Evolutionary conservation across 2,888 invertebrate genomes (phyloP).

Genomic region (Andricus curvator): DNA sequence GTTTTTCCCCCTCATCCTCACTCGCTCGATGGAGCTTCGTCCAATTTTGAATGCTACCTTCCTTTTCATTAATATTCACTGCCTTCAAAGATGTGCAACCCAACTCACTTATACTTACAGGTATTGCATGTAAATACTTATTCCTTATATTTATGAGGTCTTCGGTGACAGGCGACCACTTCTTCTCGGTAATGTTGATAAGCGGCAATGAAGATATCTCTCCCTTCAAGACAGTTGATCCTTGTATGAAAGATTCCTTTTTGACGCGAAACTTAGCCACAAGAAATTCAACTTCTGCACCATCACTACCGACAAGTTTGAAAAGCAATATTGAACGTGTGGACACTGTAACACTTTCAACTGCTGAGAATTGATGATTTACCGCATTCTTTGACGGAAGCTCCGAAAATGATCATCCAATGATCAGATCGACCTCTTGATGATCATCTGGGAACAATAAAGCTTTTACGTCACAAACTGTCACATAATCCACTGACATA

Average conservation of each 20-base stretch:
- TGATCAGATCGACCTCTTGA: neutral
- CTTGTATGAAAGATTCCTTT: neutral
- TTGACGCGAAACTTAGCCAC: neutral
- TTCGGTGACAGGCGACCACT: neutral
- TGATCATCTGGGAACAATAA: neutral
- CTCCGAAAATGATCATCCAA: neutral
- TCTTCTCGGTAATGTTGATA: neutral
- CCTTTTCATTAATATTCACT: neutral
- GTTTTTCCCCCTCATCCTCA: neutral
- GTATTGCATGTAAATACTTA: neutral
- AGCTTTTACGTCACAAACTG: neutral
- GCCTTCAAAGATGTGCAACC: neutral
- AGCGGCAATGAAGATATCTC: neutral
- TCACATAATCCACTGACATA: neutral
- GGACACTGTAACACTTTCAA: neutral
- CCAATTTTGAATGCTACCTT: too few relatives aligned
- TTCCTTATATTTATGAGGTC: neutral
- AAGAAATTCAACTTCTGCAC: neutral
- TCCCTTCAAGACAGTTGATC: neutral
- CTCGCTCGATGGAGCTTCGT: neutral
- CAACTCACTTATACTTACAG: neutral
- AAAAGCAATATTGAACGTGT: neutral
- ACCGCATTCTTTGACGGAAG: neutral
- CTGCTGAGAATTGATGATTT: too few relatives aligned
- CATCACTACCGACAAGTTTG: neutral